Evolutionary conservation across 2,797 vertebrate genomes (phyloP).

Genomic region (Neoniphon sammara): DNA sequence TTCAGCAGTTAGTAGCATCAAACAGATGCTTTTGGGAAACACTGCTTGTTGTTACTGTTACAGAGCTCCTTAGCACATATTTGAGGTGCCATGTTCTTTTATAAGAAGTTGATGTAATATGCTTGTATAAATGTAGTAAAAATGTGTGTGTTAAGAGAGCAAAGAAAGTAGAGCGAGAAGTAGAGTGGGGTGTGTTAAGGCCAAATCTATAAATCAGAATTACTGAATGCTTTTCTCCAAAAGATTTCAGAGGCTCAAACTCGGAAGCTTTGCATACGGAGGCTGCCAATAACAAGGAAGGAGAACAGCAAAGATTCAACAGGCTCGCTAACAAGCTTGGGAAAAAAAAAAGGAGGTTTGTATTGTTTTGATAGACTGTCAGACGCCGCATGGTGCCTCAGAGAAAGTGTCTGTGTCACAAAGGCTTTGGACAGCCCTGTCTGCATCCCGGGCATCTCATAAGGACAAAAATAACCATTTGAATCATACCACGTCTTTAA

Average conservation of each 20-base stretch:
- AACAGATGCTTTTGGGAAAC: no score
- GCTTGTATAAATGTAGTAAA: no score
- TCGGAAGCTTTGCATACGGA: background rate
- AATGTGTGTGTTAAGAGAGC: no score
- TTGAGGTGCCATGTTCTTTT: no score
- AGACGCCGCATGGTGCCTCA: slow-evolving; percentile 31
- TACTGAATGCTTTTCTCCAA: background rate
- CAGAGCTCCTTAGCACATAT: no score
- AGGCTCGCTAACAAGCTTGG: slow-evolving; percentile 49
- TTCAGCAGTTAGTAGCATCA: no score
- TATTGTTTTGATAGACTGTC: slow-evolving; percentile 67
- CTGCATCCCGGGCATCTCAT: slow-evolving; percentile 26
- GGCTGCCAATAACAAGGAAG: background rate
- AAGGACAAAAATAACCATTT: slow-evolving; percentile 33
- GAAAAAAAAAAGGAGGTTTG: slow-evolving; percentile 38
- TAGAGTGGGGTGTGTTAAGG: no score
- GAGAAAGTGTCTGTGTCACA: slow-evolving; percentile 46
- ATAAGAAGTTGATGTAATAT: no score
- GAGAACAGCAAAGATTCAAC: slow-evolving; percentile 5
- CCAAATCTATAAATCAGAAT: background rate
- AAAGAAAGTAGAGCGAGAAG: no score
- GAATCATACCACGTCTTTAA: slow-evolving; percentile 51
- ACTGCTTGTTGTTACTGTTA: no score
- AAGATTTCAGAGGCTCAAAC: slow-evolving; percentile 3
- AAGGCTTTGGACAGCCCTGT: slow-evolving; percentile 47